Evolutionary conservation across 2,113 vertebrate genomes (phyloP).

Genomic region (Mesocricetus auratus): DNA sequence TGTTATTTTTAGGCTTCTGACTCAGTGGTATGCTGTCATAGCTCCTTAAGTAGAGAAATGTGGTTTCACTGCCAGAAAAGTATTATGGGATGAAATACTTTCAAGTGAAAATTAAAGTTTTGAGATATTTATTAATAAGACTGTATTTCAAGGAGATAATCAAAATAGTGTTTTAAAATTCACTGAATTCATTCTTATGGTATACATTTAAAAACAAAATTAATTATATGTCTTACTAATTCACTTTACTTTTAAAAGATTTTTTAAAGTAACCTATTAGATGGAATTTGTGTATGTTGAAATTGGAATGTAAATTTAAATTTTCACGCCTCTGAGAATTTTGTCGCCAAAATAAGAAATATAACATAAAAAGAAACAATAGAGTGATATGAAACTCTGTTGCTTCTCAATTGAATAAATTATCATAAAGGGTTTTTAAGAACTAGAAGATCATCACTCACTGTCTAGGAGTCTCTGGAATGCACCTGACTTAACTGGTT

Average conservation of each 20-base stretch:
- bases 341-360: not conserved
- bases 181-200: not conserved
- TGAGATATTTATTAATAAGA: not conserved
- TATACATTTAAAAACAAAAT: not conserved
- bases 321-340: not conserved
- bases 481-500: not conserved
- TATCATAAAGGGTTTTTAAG: not conserved
- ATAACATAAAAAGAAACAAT: not conserved
- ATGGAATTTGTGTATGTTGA: not conserved
- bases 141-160: not conserved
- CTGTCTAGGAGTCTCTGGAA: not conserved
- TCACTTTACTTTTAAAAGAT: not conserved
- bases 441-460: not conserved
- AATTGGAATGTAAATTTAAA: not conserved
- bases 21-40: not conserved
- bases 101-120: not conserved
- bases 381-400: not conserved
- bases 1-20: not conserved
- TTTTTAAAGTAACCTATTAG: not conserved
- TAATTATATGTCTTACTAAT: not conserved
- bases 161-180: not conserved
- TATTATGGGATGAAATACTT: not conserved
- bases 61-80: not conserved
- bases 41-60: not conserved
- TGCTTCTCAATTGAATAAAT: not conserved